These are phyloP conservation scores for Epinephelus cyanopodus DNA, from an alignment of 2,113 vertebrate genomes.

Conservation along the genomic window DNA sequence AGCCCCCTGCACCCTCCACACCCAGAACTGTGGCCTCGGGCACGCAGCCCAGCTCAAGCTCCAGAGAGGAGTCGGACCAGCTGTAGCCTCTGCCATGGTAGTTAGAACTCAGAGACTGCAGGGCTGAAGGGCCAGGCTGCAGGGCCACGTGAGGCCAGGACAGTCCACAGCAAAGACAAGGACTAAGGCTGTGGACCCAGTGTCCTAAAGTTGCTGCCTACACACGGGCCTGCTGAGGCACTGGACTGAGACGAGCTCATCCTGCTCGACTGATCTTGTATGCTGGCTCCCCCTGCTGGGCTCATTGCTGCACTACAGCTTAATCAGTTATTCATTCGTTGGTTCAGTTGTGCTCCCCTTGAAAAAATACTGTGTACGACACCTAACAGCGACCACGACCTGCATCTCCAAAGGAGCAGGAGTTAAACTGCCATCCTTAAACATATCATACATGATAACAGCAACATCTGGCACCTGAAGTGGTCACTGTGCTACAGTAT, in stretches of 20 bases:
- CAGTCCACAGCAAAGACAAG: slow-evolving; percentile 18
- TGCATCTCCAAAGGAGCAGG: slow-evolving; percentile 20
- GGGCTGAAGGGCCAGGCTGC: slow-evolving; percentile 42
- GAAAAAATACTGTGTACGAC: not conserved
- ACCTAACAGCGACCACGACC: not conserved
- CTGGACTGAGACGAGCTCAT: slow-evolving; percentile 24
- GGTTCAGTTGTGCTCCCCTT: not conserved
- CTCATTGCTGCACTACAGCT: slow-evolving; percentile 28
- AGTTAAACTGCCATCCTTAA: not conserved
- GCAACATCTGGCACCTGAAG: not conserved
- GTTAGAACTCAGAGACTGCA: slow-evolving; percentile 26
- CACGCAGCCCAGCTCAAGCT: slow-evolving; percentile 3
- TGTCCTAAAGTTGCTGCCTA: slow-evolving; percentile 7
- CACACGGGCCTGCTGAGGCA: slow-evolving; percentile 10
- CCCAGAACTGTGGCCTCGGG: slow-evolving; percentile 64
- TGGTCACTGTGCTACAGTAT: not conserved
- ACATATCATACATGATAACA: not conserved
- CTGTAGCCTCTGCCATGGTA: slow-evolving; percentile 45
- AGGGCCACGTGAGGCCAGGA: slow-evolving; percentile 19
- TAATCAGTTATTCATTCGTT: not conserved
- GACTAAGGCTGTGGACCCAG: slow-evolving; percentile 10
- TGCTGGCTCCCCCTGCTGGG: slow-evolving; percentile 71
- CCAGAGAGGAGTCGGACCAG: slow-evolving; percentile 66
- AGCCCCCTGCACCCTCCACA: slow-evolving; percentile 34
- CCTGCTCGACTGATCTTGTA: slow-evolving; percentile 34